phyloP scores from a whole-genome alignment of 2,797 vertebrate genomes.

The Centroberyx gerrardi region DNA sequence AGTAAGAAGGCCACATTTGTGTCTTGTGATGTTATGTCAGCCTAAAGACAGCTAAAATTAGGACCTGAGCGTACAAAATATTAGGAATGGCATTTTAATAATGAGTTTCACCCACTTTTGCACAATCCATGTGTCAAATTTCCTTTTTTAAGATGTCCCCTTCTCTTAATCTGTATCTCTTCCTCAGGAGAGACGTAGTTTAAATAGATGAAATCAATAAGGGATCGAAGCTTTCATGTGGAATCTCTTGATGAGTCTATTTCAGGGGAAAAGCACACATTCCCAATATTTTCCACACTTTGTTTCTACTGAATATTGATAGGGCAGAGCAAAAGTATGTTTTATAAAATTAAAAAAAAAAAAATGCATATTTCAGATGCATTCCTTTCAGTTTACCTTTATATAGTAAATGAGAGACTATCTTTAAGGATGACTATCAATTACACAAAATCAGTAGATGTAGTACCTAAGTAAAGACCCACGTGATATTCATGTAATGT shows the following conservation, averaged over 20 bases:
- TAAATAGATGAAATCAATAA: constrained; percentile 73
- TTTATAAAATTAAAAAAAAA: too few species aligned
- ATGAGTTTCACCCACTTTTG: constrained; percentile 48
- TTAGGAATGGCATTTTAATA: constrained; percentile 73
- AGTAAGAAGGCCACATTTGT: not conserved
- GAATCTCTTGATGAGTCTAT: constrained; percentile 58
- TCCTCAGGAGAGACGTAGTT: constrained; percentile 51
- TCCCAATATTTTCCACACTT: constrained; percentile 58
- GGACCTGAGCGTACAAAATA: constrained; percentile 61
- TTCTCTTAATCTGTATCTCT: constrained; percentile 57
- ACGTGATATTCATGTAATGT: too few species aligned
- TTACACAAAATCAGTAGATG: constrained; percentile 45
- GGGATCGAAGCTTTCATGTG: constrained; percentile 66
- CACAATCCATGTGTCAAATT: constrained; percentile 61
- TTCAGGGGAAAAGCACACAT: constrained; percentile 37
- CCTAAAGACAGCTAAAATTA: constrained; percentile 73
- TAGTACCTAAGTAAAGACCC: too few species aligned
- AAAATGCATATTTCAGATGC: constrained; percentile 30
- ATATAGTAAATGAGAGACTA: not conserved
- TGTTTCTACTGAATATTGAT: constrained; percentile 56
- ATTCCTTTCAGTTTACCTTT: not conserved
- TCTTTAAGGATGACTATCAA: constrained; percentile 58
- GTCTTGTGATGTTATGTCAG: constrained; percentile 67
- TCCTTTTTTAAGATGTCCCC: constrained; percentile 52
- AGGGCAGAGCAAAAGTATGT: constrained; percentile 4